Evolutionary conservation across 2,888 invertebrate species (phyloP).

Genomic region (Erebia epiphron): DNA sequence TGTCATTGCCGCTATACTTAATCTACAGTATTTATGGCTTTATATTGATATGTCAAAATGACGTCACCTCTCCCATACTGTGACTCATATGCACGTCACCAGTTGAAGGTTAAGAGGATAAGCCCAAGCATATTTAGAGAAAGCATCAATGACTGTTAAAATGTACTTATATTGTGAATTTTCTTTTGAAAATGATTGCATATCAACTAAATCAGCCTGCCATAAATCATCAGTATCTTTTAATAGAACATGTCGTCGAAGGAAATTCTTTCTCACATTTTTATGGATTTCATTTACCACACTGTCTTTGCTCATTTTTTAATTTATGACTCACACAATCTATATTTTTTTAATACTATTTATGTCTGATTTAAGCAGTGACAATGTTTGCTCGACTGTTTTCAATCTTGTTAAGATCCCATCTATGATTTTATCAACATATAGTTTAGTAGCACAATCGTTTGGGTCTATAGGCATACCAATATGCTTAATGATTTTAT

Average conservation of each 20-base stretch:
- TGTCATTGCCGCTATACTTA: too few relatives aligned
- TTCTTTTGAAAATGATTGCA: constrained; percentile 2
- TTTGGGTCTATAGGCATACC: constrained; percentile 3
- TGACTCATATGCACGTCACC: too few relatives aligned
- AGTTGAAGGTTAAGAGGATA: too few relatives aligned
- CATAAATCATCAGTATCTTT: not conserved
- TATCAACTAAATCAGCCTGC: constrained; percentile 4
- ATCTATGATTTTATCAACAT: not conserved
- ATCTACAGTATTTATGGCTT: too few relatives aligned
- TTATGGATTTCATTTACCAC: constrained; percentile 1
- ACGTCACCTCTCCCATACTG: too few relatives aligned
- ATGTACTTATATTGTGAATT: not conserved
- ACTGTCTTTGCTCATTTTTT: constrained; percentile 3
- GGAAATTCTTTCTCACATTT: constrained; percentile 4
- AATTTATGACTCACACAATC: not conserved
- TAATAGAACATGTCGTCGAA: not conserved
- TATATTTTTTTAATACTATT: not conserved
- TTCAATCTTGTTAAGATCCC: not conserved
- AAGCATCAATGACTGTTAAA: constrained; percentile 3
- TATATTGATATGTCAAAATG: too few relatives aligned
- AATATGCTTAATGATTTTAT: not conserved
- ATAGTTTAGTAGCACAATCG: not conserved
- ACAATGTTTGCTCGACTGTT: not conserved
- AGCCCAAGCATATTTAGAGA: constrained; percentile 1
- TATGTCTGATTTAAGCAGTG: not conserved